Base-by-base conservation (phyloP, 1,140 invertebrate genomes). In the Zaprionus ghesquierei region DNA sequence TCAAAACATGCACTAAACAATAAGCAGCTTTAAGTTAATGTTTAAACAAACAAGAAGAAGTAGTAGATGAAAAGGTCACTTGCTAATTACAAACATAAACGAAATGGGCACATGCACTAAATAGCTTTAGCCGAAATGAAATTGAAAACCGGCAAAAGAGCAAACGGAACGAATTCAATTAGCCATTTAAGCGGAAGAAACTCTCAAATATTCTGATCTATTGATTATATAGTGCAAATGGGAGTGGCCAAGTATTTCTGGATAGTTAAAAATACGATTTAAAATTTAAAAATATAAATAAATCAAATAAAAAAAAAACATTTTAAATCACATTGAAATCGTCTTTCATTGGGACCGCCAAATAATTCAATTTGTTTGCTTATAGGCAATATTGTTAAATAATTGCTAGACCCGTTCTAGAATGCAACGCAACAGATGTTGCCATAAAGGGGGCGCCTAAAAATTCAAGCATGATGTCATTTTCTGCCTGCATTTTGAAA, bases 1-100 rank as follows among this genome's bases (percentile, higher is more conserved):
- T 18, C 35, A 60, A 51, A 41, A 50, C 25, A 63, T 27, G 71
- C 66, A 54, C 53, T 75, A 59, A 60, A 66, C 61, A 75, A 70
- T 86, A 86, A 87, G 69, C 79, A 87, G 79, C 69, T 82, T 86
- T 86, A 86, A 87, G 82, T 87, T 86, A 82, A 87, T 81, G 64
- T 81, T 71, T 79, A 81, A 79, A 77, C 51, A 38, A 29, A 25
- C 46, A 41, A 6, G 35, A 41, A 41, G 6, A 41, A 15, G 35
- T 27, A 27, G 71, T 18, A 38, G 46, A 46, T 50, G 66, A 68
- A 49, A 49, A 50, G 50, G 55, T 46, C 49, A 85, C 66, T 80
- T 76, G 71, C 82, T 86, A 87, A 81, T 82, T 87, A 76, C 5
- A 46, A 20, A 46, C 12, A 46, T n/a, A 46, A 46, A 73, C 72